A percentile compares a stretch with the other conserved stretches of the same genome.
Evolutionary conservation across 2,797 vertebrate species (phyloP).

Genomic region (Enteromius unitaeniatus): DNA sequence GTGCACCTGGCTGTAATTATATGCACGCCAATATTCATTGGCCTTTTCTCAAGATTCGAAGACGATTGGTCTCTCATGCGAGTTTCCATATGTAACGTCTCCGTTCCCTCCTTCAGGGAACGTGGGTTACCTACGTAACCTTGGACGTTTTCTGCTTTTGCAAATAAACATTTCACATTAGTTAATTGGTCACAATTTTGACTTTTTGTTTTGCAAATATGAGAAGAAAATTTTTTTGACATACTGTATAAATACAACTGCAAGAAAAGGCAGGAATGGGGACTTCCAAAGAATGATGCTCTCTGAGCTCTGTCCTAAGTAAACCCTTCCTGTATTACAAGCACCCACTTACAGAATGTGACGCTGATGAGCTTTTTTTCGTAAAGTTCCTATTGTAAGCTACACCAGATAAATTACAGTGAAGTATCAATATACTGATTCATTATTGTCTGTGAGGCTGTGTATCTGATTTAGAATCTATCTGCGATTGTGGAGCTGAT

Average conservation of each 20-base stretch:
- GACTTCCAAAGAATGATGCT: not conserved
- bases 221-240: not conserved
- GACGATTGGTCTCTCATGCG: too few relatives aligned
- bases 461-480: constrained; percentile 9
- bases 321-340: not conserved
- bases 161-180: too few relatives aligned
- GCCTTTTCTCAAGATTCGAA: too few relatives aligned
- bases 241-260: not conserved
- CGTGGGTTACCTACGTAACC: too few relatives aligned
- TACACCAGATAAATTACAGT: not conserved
- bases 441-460: not conserved
- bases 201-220: not conserved
- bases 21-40: too few relatives aligned
- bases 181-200: not conserved
- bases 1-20: too few relatives aligned
- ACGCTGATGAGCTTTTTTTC: not conserved
- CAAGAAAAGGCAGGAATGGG: not conserved
- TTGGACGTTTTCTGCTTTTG: too few relatives aligned
- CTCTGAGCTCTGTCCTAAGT: not conserved
- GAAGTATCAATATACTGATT: constrained; percentile 23
- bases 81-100: too few relatives aligned
- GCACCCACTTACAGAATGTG: not conserved
- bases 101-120: too few relatives aligned
- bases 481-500: constrained; percentile 1
- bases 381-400: not conserved